Evolutionary conservation across 2,888 invertebrate species (phyloP), one percentile per base, ranked within the genome.

Genomic region (Nebria brevicollis): DNA sequence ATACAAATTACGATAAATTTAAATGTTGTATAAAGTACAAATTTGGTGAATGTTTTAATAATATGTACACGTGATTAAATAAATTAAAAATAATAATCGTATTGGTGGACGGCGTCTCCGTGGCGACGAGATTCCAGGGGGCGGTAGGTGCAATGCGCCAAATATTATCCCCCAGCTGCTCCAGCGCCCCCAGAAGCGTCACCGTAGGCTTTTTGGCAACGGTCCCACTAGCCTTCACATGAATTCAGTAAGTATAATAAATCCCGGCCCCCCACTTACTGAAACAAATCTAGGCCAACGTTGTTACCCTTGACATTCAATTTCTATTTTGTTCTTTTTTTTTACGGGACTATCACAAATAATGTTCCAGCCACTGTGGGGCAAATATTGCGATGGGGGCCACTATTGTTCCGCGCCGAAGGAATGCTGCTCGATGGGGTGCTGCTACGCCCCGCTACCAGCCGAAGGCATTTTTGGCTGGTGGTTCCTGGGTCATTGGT

Each of bases 351-450:
- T 70, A 41, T 72, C 34, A 72, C 20, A 20, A 20, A 20, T 20
- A 20, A 20, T 20, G 20, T 87, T 86, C 70, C 83, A 88, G 88
- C 89, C 93, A 89, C 90, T 91, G 79, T 88, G 90, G 82, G 91
- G 90, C 85, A 89, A 93, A 88, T 90, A 91, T 88, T 92, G 92
- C 87, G 91, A 92, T 85, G 93, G 93, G 84, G 94, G 93, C 78
- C 91, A 92, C 85, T 90, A 93, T 84, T 95, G 95, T 87, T 93
- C 94, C 83, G 91, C 93, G 84, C 93, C 94, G 84, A 94, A 94
- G 90, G 92, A 93, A 87, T 95, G 95, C 89, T 96, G 95, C 89
- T 90, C 90, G 84, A 89, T 91, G 86, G 94, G 91, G 83, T 92
- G 91, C 85, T 91, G 91, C 86, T 92, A 88, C 89, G 90, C 86